Base-by-base conservation (phyloP, 2,113 vertebrate genomes). In the Phalacrocorax pelagicus region DNA sequence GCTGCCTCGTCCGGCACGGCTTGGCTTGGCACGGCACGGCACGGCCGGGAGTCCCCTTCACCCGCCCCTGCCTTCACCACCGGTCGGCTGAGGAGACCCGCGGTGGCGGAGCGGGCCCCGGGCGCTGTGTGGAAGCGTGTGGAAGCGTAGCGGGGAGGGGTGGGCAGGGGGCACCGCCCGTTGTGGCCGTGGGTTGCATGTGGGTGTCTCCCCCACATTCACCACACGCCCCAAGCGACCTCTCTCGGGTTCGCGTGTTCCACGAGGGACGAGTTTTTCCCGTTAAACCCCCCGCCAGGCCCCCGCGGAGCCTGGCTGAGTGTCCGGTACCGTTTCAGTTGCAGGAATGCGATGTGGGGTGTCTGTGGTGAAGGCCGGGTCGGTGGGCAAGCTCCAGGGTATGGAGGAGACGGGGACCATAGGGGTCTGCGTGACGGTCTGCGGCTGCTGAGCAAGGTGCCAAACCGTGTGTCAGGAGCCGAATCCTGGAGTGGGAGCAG, bases 381-480 rank as follows among this genome's bases (percentile, higher is more conserved):
- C 5, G 14, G 29, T 11, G 63, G 49, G 40, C 2, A 59, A 52
- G 47, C 32, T 18, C 36, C 3, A 6, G 17, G 30, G 17, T 8
- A 0, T 7, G 0, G 38, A 11, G 13, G 6, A 21, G 2, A 26
- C 5, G 2, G 42, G 55, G 19, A 1, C 12, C 1, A 21, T 1
- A 4, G 2, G 5, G 13, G 16, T 22, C 36, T 15, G 63, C 5
- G 11, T 32, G 49, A 7, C 1, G 26, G 79, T 29, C 69, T 15
- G 27, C 4, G 2, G 9, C 36, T 6, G 51, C n/a, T 9, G 2
- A 15, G 46, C 15, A 1, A 2, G 9, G 55, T 30, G 5, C 5
- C 1, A 15, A 20, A 3, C 72, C 3, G 18, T 15, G 11, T 7
- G 38, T 62, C 5, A 2, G 30, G 15, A 46, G 8, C 61, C 42